Evolutionary conservation across 2,888 invertebrate genomes (phyloP), one percentile per base, ranked within the genome.

Genomic region (Coleophora deauratella): DNA sequence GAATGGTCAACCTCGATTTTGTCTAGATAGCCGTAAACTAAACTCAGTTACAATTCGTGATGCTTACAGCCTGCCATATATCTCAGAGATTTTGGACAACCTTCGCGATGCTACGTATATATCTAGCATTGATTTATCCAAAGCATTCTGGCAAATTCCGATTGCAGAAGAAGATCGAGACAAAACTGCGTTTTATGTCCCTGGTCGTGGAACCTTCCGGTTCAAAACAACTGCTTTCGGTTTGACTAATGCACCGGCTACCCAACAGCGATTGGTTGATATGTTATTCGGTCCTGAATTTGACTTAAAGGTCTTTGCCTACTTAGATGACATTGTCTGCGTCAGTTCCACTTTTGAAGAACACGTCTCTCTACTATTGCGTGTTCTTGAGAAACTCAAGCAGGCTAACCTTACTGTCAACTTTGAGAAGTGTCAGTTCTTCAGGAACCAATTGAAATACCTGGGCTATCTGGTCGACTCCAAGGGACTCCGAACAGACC

Each of bases 401-500:
- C 1, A 9, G 1, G 54, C 54, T 7, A 55, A 54, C 33, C 28
- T 56, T 1, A 50, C 55, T 3, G 38, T 52, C 15, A 52, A 50
- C 38, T 28, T 15, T 47, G 1, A 33, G 41, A n/a, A 54, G 54
- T 34, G 43, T 32, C n/a, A 47, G 7, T 51, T 54, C 32, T 53
- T 52, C 12, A 21, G 53, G 1, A 40, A 32, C 3, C 12, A 47
- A 27, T 15, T 56, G 1, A 45, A 43, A 27, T 52, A 51, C 32
- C 28, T 50, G 0, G 54, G 55, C 2, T 55, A 54, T 4, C 13
- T 37, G 11, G 37, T 15, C 3, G 37, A 37, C 9, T 28, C 11
- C 10, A 57, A 54, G 57, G 61, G 2, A 31, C n/a, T 61, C 1
- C 50, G 47, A 7, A 49, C 56, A 1, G 56, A 61, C 31, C 57